Evolutionary conservation across 2,113 vertebrate genomes (phyloP), one percentile per base, ranked within the genome.

Genomic region (Pterophyllum scalare): DNA sequence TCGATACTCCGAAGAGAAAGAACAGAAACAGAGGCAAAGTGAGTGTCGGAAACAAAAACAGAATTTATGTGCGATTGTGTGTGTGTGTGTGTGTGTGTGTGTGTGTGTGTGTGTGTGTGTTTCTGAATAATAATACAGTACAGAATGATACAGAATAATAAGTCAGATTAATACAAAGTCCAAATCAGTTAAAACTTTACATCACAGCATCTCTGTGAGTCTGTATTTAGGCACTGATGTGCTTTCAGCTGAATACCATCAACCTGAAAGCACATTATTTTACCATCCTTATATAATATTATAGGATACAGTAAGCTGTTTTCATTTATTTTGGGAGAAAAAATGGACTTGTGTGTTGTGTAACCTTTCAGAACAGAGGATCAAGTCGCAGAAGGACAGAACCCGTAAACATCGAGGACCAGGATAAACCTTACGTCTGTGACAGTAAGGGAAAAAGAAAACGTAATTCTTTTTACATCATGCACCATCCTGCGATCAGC

Each of bases 391-490:
- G 97, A 94, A 97, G 96, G 92, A 96, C 97, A 5, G 98, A 99
- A 56, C 94, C 97, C 2, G 94, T 96, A 79, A 96, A 96, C 85
- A 94, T 88, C 28, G 98, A 99, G 26, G 98, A 99, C 89, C 97
- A 98, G 38, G 98, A 99, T 93, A 99, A 99, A 93, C 98, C 98
- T 86, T 99, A 99, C 93, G 97, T 99, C 95, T 99, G 98, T 94
- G 98, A 99, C 96, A 99, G 98, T 99, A 97, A 98, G 98, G 31
- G 33, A 22, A 38, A 38, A 33, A 62, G 24, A 57, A 54, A 38
- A 3, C 26, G 2, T 13, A 1, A 14, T 20, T 38, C 15, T 74
- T 31, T 80, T 2, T 57, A n/a, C 40, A 26, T 72, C 59, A 7
- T 10, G 35, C 87, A 3, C 20, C 56, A 75, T 59, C 28, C 5